Evolutionary conservation across 1,140 invertebrate genomes (phyloP).

Genomic region (Hesperophylax magnus): DNA sequence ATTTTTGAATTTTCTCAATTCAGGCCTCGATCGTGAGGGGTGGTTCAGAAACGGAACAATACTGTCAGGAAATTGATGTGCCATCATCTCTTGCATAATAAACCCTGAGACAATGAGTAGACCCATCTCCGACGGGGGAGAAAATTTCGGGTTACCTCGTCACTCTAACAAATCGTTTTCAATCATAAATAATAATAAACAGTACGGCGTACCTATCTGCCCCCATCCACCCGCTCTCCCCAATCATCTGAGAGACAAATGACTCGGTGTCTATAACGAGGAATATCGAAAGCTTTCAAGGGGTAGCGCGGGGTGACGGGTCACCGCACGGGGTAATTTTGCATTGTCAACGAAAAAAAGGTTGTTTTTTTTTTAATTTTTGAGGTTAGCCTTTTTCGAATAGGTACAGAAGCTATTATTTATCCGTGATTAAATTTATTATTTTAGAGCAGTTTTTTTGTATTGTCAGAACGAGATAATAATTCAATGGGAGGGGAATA

Average conservation of each 20-base stretch:
- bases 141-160: conserved; percentile 34
- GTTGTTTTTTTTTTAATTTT: no score
- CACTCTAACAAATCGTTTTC: conserved; percentile 41
- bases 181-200: conserved; percentile 48
- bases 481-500: not conserved
- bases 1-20: not conserved
- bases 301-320: conserved; percentile 11
- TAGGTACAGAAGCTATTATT: not conserved
- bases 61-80: conserved; percentile 37
- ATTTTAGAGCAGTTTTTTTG: not conserved
- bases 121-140: conserved; percentile 20
- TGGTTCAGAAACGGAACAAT: conserved; percentile 15
- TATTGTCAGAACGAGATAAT: no score
- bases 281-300: conserved; percentile 17
- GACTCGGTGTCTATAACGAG: conserved; percentile 17
- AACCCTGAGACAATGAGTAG: conserved; percentile 33
- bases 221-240: not conserved
- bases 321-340: not conserved
- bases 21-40: not conserved
- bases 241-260: conserved; percentile 25
- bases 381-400: no score
- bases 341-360: not conserved
- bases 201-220: not conserved
- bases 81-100: conserved; percentile 41
- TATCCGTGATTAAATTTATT: not conserved